Conservation (phyloP, 2,797 vertebrate species). For the Pseudochromis fuscus region DNA sequence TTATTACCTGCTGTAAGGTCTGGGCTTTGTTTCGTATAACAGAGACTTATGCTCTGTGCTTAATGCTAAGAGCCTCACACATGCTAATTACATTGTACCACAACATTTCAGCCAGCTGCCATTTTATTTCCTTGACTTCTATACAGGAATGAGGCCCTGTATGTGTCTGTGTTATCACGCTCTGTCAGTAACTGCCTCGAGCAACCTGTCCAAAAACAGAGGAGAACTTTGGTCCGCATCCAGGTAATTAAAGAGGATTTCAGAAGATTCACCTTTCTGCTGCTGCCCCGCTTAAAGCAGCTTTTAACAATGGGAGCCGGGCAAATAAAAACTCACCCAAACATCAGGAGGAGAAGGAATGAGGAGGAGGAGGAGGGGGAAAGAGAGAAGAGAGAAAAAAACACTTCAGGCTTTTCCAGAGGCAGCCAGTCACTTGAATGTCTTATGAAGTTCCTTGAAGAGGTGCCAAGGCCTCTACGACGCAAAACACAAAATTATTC, state of each 20-base stretch:
- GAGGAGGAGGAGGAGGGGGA: constrained; percentile 36
- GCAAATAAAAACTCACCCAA: constrained; percentile 77
- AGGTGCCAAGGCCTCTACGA: constrained; percentile 77
- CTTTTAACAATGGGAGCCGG: constrained; percentile 72
- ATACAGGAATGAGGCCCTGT: constrained; percentile 6
- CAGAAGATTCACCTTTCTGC: constrained; percentile 44
- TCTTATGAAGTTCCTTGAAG: constrained; percentile 81
- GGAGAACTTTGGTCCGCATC: constrained; percentile 31
- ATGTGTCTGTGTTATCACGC: constrained; percentile 30
- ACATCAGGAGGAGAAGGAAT: constrained; percentile 73
- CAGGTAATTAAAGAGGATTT: constrained; percentile 55
- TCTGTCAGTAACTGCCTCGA: constrained; percentile 31
- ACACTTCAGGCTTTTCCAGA: constrained; percentile 76
- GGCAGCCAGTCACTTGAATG: constrained; percentile 80
- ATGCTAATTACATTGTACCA: constrained; percentile 30
- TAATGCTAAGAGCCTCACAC: constrained; percentile 11
- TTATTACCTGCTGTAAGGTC: constrained; percentile 40
- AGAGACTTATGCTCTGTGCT: constrained; percentile 21
- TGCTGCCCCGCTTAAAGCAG: constrained; percentile 44
- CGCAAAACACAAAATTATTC: constrained; percentile 74
- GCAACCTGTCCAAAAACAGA: constrained; percentile 25
- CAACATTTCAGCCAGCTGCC: constrained; percentile 35
- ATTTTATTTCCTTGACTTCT: constrained; percentile 28
- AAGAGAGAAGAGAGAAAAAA: constrained; percentile 39
- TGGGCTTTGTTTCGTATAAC: constrained; percentile 34